phyloP scores from a whole-genome alignment of 2,113 vertebrate species.

The Tamias sibiricus region DNA sequence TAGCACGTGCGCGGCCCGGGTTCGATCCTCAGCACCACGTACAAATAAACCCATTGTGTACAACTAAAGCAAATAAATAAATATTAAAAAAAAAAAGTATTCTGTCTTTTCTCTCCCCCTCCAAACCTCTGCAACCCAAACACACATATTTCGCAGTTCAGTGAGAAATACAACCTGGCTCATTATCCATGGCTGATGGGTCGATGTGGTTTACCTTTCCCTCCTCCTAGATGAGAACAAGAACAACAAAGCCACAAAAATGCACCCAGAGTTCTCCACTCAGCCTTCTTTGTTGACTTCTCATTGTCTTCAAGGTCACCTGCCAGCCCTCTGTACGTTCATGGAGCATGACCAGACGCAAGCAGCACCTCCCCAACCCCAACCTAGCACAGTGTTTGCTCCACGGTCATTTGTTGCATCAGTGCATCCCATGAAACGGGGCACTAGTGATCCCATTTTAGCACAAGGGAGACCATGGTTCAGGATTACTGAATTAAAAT shows the following conservation, averaged over 20 bases:
- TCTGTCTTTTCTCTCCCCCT: no score
- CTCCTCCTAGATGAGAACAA: background rate
- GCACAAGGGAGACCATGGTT: background rate
- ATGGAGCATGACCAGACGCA: background rate
- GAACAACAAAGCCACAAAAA: background rate
- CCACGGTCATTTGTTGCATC: accelerated
- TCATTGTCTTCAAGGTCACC: background rate
- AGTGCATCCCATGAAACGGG: no score
- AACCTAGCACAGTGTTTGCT: accelerated
- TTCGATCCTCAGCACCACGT: no score
- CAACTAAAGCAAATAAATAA: no score
- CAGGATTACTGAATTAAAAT: background rate
- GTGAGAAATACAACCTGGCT: background rate
- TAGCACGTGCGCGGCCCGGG: no score
- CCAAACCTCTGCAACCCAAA: background rate
- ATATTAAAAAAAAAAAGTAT: no score
- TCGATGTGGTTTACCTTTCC: background rate
- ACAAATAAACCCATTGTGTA: no score
- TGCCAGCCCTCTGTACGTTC: background rate
- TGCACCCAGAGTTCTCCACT: background rate
- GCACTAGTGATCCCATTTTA: background rate
- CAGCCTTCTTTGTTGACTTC: background rate
- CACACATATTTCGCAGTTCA: background rate
- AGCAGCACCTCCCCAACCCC: background rate
- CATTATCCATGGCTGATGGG: background rate